A percentile compares a stretch with the other conserved stretches of the same genome.
phyloP scores from a whole-genome alignment of 2,797 vertebrate species.

The Poecilia gillii region DNA sequence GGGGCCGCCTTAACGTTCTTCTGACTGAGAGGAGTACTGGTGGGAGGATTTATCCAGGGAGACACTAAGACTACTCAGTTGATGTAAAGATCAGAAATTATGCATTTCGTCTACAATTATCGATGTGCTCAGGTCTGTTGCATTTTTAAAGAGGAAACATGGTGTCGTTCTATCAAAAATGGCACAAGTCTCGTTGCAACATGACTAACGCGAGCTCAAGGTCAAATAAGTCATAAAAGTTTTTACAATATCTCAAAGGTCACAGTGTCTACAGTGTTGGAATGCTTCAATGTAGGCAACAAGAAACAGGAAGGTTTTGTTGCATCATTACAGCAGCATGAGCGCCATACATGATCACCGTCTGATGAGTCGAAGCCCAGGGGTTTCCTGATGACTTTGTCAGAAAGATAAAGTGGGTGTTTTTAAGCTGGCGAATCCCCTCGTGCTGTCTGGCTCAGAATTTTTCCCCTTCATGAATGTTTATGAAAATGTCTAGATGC shows the following conservation, averaged over 20 bases:
- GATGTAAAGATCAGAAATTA: conserved; percentile 30
- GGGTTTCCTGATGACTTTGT: neutral
- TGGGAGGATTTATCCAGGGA: conserved; percentile 59
- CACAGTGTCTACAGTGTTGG: neutral
- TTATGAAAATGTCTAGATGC: neutral
- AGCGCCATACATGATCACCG: neutral
- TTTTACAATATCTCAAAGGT: neutral
- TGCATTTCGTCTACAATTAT: conserved; percentile 27
- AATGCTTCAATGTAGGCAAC: neutral
- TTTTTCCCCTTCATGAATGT: neutral
- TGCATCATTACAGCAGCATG: neutral
- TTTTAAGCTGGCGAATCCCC: neutral
- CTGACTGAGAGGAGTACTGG: conserved; percentile 58
- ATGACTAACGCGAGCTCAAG: neutral
- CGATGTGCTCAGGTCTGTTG: conserved; percentile 15
- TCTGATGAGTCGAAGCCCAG: neutral
- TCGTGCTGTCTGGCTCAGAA: neutral
- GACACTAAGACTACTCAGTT: conserved; percentile 45
- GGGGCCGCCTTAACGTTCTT: conserved; percentile 68
- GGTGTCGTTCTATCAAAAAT: neutral
- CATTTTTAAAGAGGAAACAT: conserved; percentile 19
- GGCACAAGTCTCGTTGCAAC: neutral
- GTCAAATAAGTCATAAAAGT: neutral
- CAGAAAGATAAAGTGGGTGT: neutral
- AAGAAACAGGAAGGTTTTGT: neutral